A percentile compares a stretch with the other conserved stretches of the same genome.
These are phyloP conservation scores for Peucedramus taeniatus DNA, from an alignment of 2,113 vertebrate genomes.

Conservation along the genomic window DNA sequence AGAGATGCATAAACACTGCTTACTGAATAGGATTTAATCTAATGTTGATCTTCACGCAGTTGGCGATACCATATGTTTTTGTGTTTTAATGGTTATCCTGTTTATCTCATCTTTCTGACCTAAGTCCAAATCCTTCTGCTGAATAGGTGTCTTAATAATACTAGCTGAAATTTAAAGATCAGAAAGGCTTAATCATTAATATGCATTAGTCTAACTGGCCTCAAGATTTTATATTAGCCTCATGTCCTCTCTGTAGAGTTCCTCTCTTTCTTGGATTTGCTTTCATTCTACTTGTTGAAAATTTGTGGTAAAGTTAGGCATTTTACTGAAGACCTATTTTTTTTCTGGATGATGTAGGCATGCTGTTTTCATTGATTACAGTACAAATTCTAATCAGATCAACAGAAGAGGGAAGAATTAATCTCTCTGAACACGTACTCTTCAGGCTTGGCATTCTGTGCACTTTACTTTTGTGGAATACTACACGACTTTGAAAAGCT, in stretches of 20 bases:
- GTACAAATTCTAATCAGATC: background rate
- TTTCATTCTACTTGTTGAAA: background rate
- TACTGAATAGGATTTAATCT: constrained; percentile 37
- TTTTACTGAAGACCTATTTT: background rate
- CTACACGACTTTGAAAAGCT: background rate
- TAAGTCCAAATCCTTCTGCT: constrained; percentile 19
- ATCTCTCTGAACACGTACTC: background rate
- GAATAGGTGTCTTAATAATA: constrained; percentile 19
- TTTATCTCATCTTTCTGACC: constrained; percentile 46
- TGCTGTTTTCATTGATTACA: background rate
- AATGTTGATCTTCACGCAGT: background rate
- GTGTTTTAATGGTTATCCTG: constrained; percentile 49
- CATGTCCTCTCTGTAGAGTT: background rate
- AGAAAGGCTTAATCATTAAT: background rate
- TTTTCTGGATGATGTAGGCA: background rate
- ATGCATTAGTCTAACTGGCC: background rate
- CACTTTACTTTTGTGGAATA: background rate
- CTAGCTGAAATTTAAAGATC: constrained; percentile 5
- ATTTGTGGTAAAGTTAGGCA: background rate
- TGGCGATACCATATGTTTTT: background rate
- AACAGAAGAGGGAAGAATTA: background rate
- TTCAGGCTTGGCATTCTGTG: background rate
- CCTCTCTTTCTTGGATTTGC: background rate
- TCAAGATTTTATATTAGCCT: background rate
- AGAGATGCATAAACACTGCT: constrained; percentile 36